Evolutionary conservation across 2,113 vertebrate genomes (phyloP).

Genomic region (Chroicocephalus ridibundus): DNA sequence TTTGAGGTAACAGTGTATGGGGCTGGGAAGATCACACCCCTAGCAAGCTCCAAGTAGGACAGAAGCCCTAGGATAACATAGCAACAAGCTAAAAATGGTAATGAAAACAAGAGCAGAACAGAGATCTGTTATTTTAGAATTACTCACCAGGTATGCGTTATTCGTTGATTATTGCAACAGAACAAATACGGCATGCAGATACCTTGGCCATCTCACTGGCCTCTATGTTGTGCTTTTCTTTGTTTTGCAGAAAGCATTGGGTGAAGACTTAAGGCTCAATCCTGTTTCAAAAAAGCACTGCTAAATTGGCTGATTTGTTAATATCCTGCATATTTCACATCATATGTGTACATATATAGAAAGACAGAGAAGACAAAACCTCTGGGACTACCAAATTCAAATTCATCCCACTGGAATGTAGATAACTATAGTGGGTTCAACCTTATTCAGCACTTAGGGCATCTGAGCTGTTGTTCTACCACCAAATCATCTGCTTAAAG

Average conservation of each 20-base stretch:
- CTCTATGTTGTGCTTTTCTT: background rate
- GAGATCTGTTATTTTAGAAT: background rate
- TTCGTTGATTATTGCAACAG: background rate
- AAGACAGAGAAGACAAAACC: background rate
- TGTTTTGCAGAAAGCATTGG: background rate
- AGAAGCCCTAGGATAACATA: background rate
- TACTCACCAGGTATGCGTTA: background rate
- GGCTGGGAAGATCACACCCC: background rate
- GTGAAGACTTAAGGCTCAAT: conserved; percentile 11
- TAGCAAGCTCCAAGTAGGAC: background rate
- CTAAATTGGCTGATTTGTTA: background rate
- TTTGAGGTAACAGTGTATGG: background rate
- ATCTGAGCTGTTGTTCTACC: background rate
- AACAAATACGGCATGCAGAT: conserved; percentile 8
- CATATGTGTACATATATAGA: background rate
- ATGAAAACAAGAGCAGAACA: background rate
- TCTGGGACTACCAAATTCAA: background rate
- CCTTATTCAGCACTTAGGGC: background rate
- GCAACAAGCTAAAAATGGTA: background rate
- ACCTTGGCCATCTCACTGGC: background rate
- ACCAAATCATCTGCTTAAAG: background rate
- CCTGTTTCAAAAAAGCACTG: background rate
- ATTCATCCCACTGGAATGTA: background rate
- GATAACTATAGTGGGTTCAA: background rate
- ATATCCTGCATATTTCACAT: background rate